phyloP scores from a whole-genome alignment of 2,888 invertebrate genomes.

The Scaptomyza tumidula region DNA sequence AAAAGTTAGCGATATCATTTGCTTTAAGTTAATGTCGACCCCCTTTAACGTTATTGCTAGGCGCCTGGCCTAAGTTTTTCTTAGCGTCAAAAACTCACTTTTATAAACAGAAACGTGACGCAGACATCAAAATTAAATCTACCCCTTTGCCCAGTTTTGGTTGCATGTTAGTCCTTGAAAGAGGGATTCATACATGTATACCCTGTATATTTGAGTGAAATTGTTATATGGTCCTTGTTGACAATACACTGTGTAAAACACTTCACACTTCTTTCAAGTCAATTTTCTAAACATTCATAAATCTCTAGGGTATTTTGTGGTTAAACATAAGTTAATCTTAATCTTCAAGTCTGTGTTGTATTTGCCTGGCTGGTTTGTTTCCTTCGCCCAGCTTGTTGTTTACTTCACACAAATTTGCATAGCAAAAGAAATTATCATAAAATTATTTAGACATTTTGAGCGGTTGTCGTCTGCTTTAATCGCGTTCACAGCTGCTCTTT shows the following conservation, averaged over 20 bases:
- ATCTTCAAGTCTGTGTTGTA: constrained; percentile 9
- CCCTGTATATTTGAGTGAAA: constrained; percentile 17
- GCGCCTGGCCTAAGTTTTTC: constrained; percentile 4
- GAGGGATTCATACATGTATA: constrained; percentile 9
- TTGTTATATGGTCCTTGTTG: too few species aligned
- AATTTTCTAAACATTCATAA: too few species aligned
- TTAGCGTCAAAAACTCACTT: constrained; percentile 28
- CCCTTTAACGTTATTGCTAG: constrained; percentile 15
- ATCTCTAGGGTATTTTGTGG: constrained; percentile 27
- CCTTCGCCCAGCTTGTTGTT: constrained; percentile 56
- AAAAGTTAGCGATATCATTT: constrained; percentile 39
- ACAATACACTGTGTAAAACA: too few species aligned
- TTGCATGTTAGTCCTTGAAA: constrained; percentile 1
- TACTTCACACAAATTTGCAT: constrained; percentile 69
- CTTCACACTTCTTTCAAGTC: too few species aligned
- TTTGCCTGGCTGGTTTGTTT: constrained; percentile 33
- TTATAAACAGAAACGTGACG: constrained; percentile 14
- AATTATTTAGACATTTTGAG: constrained; percentile 69
- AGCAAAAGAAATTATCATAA: constrained; percentile 76
- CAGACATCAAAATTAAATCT: not conserved
- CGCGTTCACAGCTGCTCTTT: constrained; percentile 31
- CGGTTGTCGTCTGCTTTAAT: constrained; percentile 31
- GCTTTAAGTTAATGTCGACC: constrained; percentile 34
- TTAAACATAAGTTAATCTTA: not conserved
- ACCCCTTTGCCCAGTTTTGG: constrained; percentile 2